These are phyloP conservation scores for Spea bombifrons DNA, from an alignment of 2,113 vertebrate species.

Conservation along the genomic window DNA sequence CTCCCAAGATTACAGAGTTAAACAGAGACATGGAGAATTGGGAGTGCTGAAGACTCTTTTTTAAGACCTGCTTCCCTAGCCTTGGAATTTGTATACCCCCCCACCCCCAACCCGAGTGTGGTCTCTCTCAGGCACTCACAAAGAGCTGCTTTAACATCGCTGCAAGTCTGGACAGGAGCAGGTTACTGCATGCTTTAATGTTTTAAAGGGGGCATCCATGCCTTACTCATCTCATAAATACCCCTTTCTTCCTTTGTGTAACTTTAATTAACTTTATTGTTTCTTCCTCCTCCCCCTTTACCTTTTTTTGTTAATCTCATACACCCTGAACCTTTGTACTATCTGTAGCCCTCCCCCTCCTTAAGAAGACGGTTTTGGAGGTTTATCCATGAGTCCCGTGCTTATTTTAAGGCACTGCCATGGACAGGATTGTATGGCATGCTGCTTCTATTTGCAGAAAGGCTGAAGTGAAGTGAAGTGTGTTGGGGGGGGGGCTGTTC, in stretches of 20 bases:
- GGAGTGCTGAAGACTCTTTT: neutral
- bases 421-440: constrained; percentile 30
- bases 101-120: neutral
- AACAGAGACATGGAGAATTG: neutral
- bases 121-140: constrained; percentile 34
- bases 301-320: constrained; percentile 8
- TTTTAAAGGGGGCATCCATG: constrained; percentile 22
- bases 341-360: neutral
- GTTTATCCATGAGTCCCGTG: constrained; percentile 32
- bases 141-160: constrained; percentile 29
- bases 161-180: constrained; percentile 32
- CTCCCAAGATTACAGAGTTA: neutral
- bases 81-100: constrained; percentile 31
- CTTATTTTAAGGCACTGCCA: constrained; percentile 46
- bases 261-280: constrained; percentile 35
- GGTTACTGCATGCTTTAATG: constrained; percentile 28
- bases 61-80: neutral
- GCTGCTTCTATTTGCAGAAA: constrained; percentile 45
- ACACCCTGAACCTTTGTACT: constrained; percentile 14
- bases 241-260: constrained; percentile 28
- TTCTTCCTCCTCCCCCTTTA: neutral
- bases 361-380: constrained; percentile 7
- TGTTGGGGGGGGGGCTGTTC: neutral
- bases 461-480: constrained; percentile 23
- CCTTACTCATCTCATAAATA: constrained; percentile 19